Percentiles rank a stretch among this genome's conserved stretches.
Evolutionary conservation across 2,113 vertebrate species (phyloP).

Genomic region (Ceyx cyanopectus): DNA sequence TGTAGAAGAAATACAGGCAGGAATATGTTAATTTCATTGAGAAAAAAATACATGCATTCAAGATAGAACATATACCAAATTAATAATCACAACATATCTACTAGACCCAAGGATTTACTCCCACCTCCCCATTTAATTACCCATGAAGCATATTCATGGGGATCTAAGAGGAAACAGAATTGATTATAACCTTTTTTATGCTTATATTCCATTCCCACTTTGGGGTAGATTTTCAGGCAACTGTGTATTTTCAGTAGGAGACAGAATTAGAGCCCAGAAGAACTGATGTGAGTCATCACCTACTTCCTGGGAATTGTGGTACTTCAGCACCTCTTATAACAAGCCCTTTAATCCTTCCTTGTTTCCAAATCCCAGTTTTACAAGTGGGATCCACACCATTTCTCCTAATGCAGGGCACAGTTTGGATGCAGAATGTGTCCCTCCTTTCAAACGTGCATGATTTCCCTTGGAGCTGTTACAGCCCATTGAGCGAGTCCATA

Average conservation of each 20-base stretch:
- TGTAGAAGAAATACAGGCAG: not conserved
- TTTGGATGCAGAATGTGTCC: conserved; percentile 19
- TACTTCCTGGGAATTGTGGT: conserved; percentile 15
- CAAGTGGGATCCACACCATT: conserved; percentile 4
- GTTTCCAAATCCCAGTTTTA: conserved; percentile 34
- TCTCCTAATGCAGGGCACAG: not conserved
- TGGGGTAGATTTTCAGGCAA: conserved; percentile 17
- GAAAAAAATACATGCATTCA: not conserved
- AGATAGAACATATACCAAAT: not conserved
- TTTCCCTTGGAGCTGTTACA: conserved; percentile 57
- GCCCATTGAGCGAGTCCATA: conserved; percentile 61
- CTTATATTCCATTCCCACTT: not conserved
- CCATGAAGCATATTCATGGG: not conserved
- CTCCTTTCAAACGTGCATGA: not conserved
- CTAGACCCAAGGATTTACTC: not conserved
- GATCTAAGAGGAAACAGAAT: not conserved
- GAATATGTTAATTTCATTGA: not conserved
- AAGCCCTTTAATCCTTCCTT: conserved; percentile 42
- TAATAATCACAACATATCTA: not conserved
- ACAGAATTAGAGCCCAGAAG: conserved; percentile 32
- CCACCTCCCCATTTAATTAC: not conserved
- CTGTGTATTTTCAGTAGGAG: not conserved
- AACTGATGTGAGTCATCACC: conserved; percentile 10
- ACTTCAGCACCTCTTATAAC: conserved; percentile 37
- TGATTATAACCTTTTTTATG: not conserved